These are phyloP conservation scores for Uria aalge DNA, from an alignment of 2,113 vertebrate species.

Conservation along the genomic window DNA sequence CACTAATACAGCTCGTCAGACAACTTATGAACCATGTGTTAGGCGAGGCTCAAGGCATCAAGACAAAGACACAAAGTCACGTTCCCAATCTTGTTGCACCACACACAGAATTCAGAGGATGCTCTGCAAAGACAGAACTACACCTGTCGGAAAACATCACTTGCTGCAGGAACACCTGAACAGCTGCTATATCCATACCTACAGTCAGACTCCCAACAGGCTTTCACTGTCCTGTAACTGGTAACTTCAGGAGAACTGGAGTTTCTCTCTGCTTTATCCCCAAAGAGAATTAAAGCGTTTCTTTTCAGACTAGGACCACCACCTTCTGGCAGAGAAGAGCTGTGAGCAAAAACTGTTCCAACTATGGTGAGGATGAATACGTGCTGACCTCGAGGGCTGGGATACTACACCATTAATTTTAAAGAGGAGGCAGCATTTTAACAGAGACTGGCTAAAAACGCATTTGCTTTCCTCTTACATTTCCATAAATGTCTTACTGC, in stretches of 20 bases:
- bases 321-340: not conserved
- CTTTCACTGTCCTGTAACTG: not conserved
- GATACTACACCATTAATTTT: not conserved
- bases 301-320: not conserved
- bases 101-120: not conserved
- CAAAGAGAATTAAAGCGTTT: not conserved
- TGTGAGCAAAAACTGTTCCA: not conserved
- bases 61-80: not conserved
- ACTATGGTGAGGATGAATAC: not conserved
- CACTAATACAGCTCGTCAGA: not conserved
- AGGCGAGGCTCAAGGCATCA: not conserved
- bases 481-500: not conserved
- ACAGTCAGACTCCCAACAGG: not conserved
- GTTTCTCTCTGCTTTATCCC: not conserved
- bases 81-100: accelerated
- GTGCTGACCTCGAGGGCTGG: not conserved
- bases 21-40: not conserved
- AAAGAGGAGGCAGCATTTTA: not conserved
- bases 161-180: not conserved
- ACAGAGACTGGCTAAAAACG: not conserved
- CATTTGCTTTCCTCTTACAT: not conserved
- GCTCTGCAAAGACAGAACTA: not conserved
- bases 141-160: not conserved
- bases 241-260: not conserved
- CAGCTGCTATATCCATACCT: not conserved